phyloP scores from a whole-genome alignment of 1,140 invertebrate species.

The Brachionus manjavacas region DNA sequence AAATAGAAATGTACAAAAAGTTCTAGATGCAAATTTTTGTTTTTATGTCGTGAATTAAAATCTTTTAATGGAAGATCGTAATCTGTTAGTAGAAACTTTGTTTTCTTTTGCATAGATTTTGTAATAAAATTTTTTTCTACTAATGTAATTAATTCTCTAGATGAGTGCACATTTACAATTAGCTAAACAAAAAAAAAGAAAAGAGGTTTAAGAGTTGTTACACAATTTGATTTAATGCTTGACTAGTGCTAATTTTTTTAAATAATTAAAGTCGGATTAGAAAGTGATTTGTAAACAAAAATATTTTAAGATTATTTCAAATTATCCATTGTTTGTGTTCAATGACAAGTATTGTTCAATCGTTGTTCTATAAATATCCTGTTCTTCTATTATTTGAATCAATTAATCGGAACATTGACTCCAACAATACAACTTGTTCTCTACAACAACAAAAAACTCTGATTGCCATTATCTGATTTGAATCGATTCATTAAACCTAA shows the following conservation, averaged over 20 bases:
- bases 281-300: neutral
- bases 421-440: slow-evolving; percentile 13
- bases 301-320: neutral
- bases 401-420: slow-evolving; percentile 21
- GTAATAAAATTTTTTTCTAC: neutral
- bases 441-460: neutral
- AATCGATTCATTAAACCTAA: slow-evolving; percentile 31
- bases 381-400: neutral
- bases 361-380: neutral
- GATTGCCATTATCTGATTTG: neutral
- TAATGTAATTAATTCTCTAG: neutral
- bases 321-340: neutral
- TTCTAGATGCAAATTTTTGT: too few relatives aligned
- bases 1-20: too few relatives aligned
- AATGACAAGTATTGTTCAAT: slow-evolving; percentile 20
- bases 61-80: neutral
- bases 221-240: neutral
- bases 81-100: neutral
- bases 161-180: neutral
- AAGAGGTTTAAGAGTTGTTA: neutral
- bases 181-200: neutral
- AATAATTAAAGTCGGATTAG: neutral
- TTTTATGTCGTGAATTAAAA: too few relatives aligned
- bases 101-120: neutral
- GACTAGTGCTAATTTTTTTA: neutral